Percentiles rank a stretch among this genome's conserved stretches.
Conservation (phyloP, 2,888 invertebrate genomes). For the Tenthredo amoena region DNA sequence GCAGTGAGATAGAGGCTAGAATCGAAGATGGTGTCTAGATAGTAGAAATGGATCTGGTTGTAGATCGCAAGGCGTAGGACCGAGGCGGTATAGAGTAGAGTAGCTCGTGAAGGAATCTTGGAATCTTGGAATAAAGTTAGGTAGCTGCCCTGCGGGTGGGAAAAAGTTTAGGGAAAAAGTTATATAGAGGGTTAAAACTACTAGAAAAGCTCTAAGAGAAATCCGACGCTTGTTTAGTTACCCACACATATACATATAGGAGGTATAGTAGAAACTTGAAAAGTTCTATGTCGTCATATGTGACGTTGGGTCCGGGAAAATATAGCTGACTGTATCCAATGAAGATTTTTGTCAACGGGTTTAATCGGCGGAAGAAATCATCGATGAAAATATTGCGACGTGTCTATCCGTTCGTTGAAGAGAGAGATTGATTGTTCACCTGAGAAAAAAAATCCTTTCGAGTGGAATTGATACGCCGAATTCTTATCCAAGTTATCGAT, state of each 20-base stretch:
- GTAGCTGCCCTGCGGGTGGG: neutral
- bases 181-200: constrained; percentile 33
- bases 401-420: too few species aligned
- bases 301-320: neutral
- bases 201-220: constrained; percentile 11
- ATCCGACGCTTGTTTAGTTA: constrained; percentile 30
- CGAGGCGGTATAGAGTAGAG: neutral
- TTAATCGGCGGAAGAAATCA: neutral
- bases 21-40: neutral
- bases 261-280: neutral
- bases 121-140: constrained; percentile 3
- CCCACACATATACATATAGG: neutral
- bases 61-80: constrained; percentile 5
- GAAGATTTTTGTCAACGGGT: neutral
- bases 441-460: too few species aligned
- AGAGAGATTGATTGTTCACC: too few species aligned
- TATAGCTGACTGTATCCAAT: neutral
- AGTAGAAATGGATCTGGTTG: neutral
- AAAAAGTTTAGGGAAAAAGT: constrained; percentile 12
- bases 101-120: constrained; percentile 5
- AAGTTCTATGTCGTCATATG: neutral
- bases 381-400: neutral
- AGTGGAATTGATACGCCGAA: too few species aligned
- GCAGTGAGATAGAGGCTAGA: neutral
- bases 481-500: too few species aligned